Conservation (phyloP, 2,797 vertebrate genomes). For the Eupleurogrammus muticus region DNA sequence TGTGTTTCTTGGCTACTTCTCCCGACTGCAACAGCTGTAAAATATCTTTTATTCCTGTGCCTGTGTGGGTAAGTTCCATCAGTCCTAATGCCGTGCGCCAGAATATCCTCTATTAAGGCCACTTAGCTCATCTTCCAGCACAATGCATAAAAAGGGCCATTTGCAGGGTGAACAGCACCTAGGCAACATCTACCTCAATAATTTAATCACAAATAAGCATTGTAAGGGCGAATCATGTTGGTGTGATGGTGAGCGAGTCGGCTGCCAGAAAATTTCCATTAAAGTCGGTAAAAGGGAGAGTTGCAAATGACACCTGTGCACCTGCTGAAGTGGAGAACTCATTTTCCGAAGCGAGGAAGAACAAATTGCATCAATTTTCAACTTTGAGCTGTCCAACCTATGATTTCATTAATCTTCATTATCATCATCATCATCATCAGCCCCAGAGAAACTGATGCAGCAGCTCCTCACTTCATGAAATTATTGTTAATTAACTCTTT, state of each 20-base stretch:
- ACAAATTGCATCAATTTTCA: background rate
- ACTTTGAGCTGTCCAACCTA: background rate
- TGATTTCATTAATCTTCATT: background rate
- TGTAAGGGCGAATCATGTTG: constrained; percentile 1
- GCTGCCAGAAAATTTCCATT: background rate
- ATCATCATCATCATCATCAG: too few species aligned
- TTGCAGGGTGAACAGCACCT: background rate
- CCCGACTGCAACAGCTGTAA: too few species aligned
- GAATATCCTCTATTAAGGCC: constrained; percentile 18
- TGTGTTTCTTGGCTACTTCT: too few species aligned
- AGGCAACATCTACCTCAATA: constrained; percentile 12
- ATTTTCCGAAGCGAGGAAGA: background rate
- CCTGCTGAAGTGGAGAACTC: background rate
- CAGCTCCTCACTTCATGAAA: too few species aligned
- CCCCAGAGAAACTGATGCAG: too few species aligned
- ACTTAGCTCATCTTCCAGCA: constrained; percentile 22
- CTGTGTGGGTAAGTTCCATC: constrained; percentile 18
- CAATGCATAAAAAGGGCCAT: constrained; percentile 12
- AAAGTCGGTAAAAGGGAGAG: constrained; percentile 11
- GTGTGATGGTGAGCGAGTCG: constrained; percentile 2
- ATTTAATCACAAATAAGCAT: constrained; percentile 12
- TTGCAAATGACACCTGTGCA: background rate
- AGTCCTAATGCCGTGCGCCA: constrained; percentile 14
- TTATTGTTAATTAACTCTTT: background rate
- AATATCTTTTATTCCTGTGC: background rate